A percentile compares a stretch with the other conserved stretches of the same genome.
These are phyloP conservation scores for Lepidostoma basale DNA, from an alignment of 1,140 invertebrate genomes.

Conservation along the genomic window DNA sequence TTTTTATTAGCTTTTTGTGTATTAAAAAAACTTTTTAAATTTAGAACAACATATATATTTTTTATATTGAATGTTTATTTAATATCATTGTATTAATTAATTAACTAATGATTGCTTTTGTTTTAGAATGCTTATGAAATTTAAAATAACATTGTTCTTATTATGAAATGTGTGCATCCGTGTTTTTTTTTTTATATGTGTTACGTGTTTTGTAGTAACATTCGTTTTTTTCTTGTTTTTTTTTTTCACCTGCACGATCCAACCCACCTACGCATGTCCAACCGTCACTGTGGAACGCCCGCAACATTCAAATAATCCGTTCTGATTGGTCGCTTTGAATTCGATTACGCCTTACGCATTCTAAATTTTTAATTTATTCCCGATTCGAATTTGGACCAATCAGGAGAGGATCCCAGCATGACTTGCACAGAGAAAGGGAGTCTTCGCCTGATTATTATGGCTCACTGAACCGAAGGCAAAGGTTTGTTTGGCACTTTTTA, in stretches of 20 bases:
- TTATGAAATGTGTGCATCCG: conserved; percentile 43
- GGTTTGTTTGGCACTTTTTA: conserved; percentile 59
- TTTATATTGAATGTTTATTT: no score
- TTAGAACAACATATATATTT: no score
- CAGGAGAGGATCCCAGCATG: conserved; percentile 69
- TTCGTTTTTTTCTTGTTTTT: conserved; percentile 32
- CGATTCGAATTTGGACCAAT: conserved; percentile 7
- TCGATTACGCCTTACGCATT: background rate
- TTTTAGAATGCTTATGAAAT: no score
- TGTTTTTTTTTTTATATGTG: conserved; percentile 44
- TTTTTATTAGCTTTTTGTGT: no score
- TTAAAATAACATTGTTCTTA: conserved; percentile 1
- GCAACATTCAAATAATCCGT: background rate
- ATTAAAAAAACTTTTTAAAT: no score
- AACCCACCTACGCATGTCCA: no score
- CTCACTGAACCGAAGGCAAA: conserved; percentile 66
- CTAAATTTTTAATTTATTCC: no score
- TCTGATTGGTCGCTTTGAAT: conserved; percentile 1
- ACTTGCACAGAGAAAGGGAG: conserved; percentile 65
- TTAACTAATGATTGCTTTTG: no score
- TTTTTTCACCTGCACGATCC: conserved; percentile 12
- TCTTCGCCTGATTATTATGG: conserved; percentile 68
- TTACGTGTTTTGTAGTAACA: conserved; percentile 26
- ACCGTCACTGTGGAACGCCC: no score
- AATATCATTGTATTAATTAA: no score